These are phyloP conservation scores for Rhorus exstirpatorius DNA, from an alignment of 2,888 invertebrate genomes.

Conservation along the genomic window DNA sequence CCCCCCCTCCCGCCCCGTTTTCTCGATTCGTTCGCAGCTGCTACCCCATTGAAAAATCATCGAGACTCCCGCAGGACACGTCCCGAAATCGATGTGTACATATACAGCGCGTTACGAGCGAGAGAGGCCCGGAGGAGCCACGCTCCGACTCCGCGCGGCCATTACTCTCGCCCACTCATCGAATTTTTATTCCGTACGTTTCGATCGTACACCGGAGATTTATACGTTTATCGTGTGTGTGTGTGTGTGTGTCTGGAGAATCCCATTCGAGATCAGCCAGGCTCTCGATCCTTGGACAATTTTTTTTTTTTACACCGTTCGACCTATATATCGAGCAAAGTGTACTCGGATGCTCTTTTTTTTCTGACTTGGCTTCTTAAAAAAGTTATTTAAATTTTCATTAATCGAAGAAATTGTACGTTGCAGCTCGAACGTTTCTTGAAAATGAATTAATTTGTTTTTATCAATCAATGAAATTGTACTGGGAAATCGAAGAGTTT, in stretches of 20 bases:
- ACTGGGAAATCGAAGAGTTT: too few species aligned
- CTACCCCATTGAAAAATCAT: slow-evolving; percentile 77
- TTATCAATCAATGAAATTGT: too few species aligned
- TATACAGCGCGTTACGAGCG: slow-evolving; percentile 41
- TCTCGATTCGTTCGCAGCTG: slow-evolving; percentile 71
- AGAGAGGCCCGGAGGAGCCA: slow-evolving; percentile 23
- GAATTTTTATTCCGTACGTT: slow-evolving; percentile 76
- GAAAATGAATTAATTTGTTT: too few species aligned
- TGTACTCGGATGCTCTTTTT: too few species aligned
- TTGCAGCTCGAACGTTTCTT: too few species aligned
- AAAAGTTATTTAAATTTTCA: too few species aligned
- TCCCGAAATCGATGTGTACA: slow-evolving; percentile 38
- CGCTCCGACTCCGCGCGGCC: slow-evolving; percentile 45
- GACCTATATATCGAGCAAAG: too few species aligned
- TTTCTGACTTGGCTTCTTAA: too few species aligned
- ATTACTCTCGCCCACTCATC: slow-evolving; percentile 69
- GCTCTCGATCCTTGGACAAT: background rate
- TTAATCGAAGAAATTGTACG: too few species aligned
- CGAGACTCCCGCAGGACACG: slow-evolving; percentile 69
- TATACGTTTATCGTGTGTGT: slow-evolving; percentile 71
- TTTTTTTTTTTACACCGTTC: too few species aligned
- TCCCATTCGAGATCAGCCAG: background rate
- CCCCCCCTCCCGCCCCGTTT: slow-evolving; percentile 3
- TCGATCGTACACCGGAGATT: slow-evolving; percentile 74
- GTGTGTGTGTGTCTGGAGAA: background rate